Percentiles rank a stretch among this genome's conserved stretches.
Conservation (phyloP, 2,888 invertebrate species). For the Leucophenga maculata region DNA sequence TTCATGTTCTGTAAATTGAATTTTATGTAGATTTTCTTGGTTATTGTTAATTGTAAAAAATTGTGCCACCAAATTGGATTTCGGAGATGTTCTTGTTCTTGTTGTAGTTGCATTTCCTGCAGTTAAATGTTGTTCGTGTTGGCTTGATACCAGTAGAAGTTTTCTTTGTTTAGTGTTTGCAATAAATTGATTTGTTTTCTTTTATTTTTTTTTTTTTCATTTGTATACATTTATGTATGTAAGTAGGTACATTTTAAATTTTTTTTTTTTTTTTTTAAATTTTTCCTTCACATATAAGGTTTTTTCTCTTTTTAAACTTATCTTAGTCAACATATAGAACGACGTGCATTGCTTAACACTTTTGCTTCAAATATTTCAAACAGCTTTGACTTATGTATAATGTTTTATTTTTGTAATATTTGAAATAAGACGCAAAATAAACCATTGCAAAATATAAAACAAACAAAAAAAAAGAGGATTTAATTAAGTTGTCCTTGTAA, state of each 20-base stretch:
- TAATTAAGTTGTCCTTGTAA: constrained; percentile 44
- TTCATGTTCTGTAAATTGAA: constrained; percentile 27
- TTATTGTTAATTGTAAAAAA: constrained; percentile 39
- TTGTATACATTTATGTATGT: constrained; percentile 37
- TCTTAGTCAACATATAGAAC: constrained; percentile 19
- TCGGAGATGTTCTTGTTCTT: neutral
- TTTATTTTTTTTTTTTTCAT: neutral
- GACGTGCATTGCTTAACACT: constrained; percentile 18
- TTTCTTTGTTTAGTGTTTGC: neutral
- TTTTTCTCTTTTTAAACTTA: neutral
- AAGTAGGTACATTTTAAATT: neutral
- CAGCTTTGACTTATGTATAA: constrained; percentile 9
- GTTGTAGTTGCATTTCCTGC: neutral
- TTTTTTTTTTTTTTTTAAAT: neutral
- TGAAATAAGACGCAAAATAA: neutral
- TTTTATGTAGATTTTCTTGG: constrained; percentile 38
- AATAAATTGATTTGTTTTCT: neutral
- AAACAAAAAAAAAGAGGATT: constrained; percentile 52
- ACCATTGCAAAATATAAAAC: neutral
- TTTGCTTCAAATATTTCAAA: constrained; percentile 16
- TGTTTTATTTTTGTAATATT: constrained; percentile 1
- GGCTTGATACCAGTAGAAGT: neutral
- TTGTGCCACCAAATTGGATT: constrained; percentile 63
- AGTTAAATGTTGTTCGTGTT: neutral
- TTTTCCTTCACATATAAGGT: neutral